Conservation (phyloP, 2,888 invertebrate genomes). For the Dusona sp. region DNA sequence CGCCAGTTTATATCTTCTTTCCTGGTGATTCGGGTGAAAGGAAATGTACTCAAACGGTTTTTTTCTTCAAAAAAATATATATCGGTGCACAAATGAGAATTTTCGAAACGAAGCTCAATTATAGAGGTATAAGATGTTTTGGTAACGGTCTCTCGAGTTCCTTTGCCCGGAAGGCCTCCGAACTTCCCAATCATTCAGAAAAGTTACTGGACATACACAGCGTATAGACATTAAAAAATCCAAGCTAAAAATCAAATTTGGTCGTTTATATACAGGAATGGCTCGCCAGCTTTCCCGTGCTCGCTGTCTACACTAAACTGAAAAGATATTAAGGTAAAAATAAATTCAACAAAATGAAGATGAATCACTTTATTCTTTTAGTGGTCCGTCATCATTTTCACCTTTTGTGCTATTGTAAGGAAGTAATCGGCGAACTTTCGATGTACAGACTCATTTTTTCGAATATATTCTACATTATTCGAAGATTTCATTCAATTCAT, state of each 20-base stretch:
- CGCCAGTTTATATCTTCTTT: conserved; percentile 53
- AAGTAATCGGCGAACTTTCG: background rate
- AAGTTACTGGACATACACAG: conserved; percentile 42
- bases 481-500: background rate
- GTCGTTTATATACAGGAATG: background rate
- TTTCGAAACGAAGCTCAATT: conserved; percentile 12
- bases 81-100: conserved; percentile 53
- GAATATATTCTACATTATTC: background rate
- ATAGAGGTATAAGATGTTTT: background rate
- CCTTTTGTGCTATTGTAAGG: background rate
- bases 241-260: conserved; percentile 15
- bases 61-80: conserved; percentile 41
- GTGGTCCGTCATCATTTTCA: background rate
- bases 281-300: background rate
- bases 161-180: conserved; percentile 60
- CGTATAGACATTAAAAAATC: background rate
- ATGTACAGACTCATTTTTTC: background rate
- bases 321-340: background rate
- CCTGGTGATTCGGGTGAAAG: conserved; percentile 58
- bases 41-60: conserved; percentile 54
- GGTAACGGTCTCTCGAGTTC: conserved; percentile 50
- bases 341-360: background rate
- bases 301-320: background rate
- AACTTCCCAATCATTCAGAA: conserved; percentile 60
- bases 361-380: background rate